Conservation (phyloP, 2,797 vertebrate genomes). For the Centroberyx gerrardi region DNA sequence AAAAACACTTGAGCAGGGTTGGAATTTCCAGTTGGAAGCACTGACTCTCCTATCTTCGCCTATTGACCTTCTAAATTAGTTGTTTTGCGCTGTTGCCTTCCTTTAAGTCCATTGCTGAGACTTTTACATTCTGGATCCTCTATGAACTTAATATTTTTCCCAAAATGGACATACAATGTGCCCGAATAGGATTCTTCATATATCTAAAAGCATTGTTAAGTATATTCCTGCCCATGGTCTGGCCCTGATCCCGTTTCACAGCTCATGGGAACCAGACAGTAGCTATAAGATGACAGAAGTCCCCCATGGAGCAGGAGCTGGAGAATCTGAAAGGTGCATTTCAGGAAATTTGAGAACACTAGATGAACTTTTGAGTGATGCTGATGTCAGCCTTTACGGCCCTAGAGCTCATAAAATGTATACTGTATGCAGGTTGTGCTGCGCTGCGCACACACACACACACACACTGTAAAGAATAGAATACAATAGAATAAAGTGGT, state of each 20-base stretch:
- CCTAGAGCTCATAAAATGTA: constrained; percentile 54
- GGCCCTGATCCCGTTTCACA: constrained; percentile 61
- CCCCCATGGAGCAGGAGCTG: constrained; percentile 30
- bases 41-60: no score
- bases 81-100: no score
- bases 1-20: no score
- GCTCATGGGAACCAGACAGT: constrained; percentile 68
- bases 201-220: constrained; percentile 38
- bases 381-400: constrained; percentile 71
- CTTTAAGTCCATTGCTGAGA: no score
- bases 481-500: not conserved
- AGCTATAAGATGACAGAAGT: constrained; percentile 35
- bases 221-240: constrained; percentile 2
- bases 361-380: constrained; percentile 71
- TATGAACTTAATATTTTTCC: constrained; percentile 6
- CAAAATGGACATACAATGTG: constrained; percentile 17
- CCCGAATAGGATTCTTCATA: constrained; percentile 14
- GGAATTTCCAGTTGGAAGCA: no score
- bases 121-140: not conserved
- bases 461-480: constrained; percentile 2
- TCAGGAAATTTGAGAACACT: constrained; percentile 66
- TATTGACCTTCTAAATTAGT: no score
- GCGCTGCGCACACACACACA: constrained; percentile 23
- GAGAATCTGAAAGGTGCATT: constrained; percentile 51
- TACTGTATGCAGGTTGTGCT: constrained; percentile 23